phyloP scores from a whole-genome alignment of 1,140 invertebrate species.

The Caenorhabditis briggsae region DNA sequence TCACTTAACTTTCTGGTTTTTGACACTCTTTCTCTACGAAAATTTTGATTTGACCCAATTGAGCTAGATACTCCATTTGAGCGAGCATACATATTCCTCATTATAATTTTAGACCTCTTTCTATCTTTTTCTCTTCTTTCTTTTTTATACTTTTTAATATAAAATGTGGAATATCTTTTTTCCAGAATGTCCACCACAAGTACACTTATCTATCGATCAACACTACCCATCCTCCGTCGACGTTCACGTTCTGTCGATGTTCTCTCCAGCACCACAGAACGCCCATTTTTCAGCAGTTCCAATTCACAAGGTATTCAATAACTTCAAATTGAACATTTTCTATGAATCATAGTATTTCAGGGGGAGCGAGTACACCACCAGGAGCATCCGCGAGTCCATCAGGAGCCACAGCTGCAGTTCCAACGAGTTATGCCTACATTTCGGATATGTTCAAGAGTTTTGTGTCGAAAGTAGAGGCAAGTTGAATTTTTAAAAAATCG shows the following conservation, averaged over 20 bases:
- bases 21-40: too few relatives aligned
- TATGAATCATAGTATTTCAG: background rate
- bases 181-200: slow-evolving; percentile 33
- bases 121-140: background rate
- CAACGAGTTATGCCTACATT: slow-evolving; percentile 41
- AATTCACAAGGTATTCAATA: background rate
- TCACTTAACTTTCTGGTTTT: background rate
- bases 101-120: too few relatives aligned
- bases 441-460: slow-evolving; percentile 48
- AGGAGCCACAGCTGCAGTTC: background rate
- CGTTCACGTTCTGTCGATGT: background rate
- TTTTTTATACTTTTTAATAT: background rate
- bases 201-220: slow-evolving; percentile 41
- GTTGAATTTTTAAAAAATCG: background rate
- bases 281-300: slow-evolving; percentile 39
- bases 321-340: background rate
- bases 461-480: slow-evolving; percentile 29
- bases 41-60: too few relatives aligned
- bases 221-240: slow-evolving; percentile 16
- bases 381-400: background rate
- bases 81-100: too few relatives aligned
- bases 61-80: too few relatives aligned
- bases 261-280: background rate
- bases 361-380: slow-evolving; percentile 15
- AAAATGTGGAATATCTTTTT: background rate